Base-by-base conservation (phyloP, 2,113 vertebrate genomes). In the Psilopsiagon aurifrons region DNA sequence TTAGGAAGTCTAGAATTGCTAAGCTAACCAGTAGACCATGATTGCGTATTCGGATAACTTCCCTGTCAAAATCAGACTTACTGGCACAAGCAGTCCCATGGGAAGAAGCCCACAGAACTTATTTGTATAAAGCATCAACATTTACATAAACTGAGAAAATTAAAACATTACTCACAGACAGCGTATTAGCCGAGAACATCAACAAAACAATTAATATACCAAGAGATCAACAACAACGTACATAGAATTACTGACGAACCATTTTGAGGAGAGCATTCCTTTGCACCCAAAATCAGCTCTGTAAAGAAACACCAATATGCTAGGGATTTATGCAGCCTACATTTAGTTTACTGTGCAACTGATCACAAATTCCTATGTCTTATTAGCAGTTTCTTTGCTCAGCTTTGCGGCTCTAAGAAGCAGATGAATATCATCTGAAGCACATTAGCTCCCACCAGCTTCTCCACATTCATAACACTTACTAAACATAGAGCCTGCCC, bases 311-410 rank as follows among this genome's bases (percentile, higher is more conserved):
- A 63, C 13, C 18, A 33, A 33, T 25, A 75, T 0, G 10, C 31
- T 25, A 62, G 2, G 0, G 1, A 7, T 3, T 79, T 75, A 80
- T 3, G 7, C 4, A 1, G n/a, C 28, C 57, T 23, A 59, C 4
- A 13, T 57, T 79, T 59, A 71, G 16, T n/a, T 67, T 29, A 70
- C 22, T 57, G 7, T 7, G 31, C 11, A 74, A 77, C 18, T 31
- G 24, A 86, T 59, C 23, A 64, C 23, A 35, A 77, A 86, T n/a
- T 86, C 41, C 55, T 75, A 10, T 1, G 10, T 37, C 9, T 60
- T 66, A 66, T 17, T 52, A 47, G 27, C 24, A 63, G 11, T 46
- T 90, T 79, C 43, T 23, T 59, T 13, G 28, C 31, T 33, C 25
- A 93, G 51, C 55, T 83, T 41, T 64, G 44, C 37, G 79, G 35